phyloP scores from a whole-genome alignment of 2,113 vertebrate genomes.

The Gyps fulvus region DNA sequence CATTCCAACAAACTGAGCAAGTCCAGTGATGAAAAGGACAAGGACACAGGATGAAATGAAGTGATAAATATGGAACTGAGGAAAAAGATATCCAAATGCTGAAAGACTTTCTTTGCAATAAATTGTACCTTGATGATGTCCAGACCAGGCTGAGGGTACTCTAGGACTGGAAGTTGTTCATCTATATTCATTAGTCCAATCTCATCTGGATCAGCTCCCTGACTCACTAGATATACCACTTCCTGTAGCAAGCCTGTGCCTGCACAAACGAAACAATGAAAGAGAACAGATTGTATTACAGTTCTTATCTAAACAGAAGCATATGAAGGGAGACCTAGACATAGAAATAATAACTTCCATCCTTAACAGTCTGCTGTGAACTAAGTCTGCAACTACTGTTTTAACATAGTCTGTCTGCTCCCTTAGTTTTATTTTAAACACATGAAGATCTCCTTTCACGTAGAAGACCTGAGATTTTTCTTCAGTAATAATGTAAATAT shows the following conservation, averaged over 20 bases:
- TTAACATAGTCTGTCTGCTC: not conserved
- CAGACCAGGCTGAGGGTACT: constrained; percentile 95
- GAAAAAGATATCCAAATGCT: not conserved
- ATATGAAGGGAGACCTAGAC: not conserved
- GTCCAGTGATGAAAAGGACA: not conserved
- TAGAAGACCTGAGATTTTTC: not conserved
- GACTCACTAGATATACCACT: constrained; percentile 96
- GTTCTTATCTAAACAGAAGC: constrained; percentile 13
- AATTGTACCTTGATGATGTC: constrained; percentile 94
- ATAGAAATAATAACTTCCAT: not conserved
- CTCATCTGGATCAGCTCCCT: constrained; percentile 95
- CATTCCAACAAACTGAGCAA: not conserved
- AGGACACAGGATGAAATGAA: not conserved
- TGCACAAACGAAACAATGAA: constrained; percentile 52
- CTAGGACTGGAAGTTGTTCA: constrained; percentile 94
- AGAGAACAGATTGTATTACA: constrained; percentile 34
- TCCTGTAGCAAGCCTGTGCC: constrained; percentile 97
- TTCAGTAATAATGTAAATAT: not conserved
- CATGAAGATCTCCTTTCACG: not conserved
- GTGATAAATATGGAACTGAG: not conserved
- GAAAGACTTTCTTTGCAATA: not conserved
- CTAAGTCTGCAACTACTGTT: not conserved
- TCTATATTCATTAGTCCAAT: constrained; percentile 99
- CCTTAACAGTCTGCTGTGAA: not conserved
- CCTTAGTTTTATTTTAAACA: not conserved